Base-by-base conservation (phyloP, 2,888 invertebrate species). In the Standfussiana lucernea region DNA sequence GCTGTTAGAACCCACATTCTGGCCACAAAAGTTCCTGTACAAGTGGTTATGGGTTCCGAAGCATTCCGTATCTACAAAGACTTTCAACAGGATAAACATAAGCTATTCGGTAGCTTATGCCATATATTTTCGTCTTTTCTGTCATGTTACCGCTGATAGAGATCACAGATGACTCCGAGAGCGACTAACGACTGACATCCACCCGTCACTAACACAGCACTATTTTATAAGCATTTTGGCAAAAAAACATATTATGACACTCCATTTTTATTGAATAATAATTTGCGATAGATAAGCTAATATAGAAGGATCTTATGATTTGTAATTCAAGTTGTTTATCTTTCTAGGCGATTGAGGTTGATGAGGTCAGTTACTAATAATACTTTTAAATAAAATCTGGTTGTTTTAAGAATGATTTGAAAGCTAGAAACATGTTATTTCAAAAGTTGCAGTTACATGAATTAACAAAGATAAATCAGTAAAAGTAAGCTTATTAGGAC, bases 151-250 rank as follows among this genome's bases (percentile, higher is more conserved):
- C 3, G n/a, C n/a, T 64, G 35, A 3, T 40, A 64, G 40, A 40
- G 11, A n/a, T n/a, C n/a, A n/a, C 72, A 72, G 18, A 21, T 37
- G 45, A 45, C 53, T 8, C 56, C 32, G 61, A 32, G 32, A 21
- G 45, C 42, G 13, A 72, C 66, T 69, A 13, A 53, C 59, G n/a
- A 66, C 53, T 69, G 75, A 42, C 79, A 84, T 74, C 78, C 69
- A 56, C 37, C 50, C 74, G 74, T 80, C 73, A 65, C 35, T 59
- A 15, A 21, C 65, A 40, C 61, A 21, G 40, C 67, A 78, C 37
- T 79, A 64, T 62, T 56, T 72, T 18, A 32, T 42, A 40, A 42
- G 68, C 56, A 50, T 47, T 75, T 82, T 86, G 82, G 87, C 85
- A 77, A 61, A 40, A 40, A 37, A 64, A 64, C n/a, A 64, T 24